Evolutionary conservation across 2,797 vertebrate genomes (phyloP), one percentile per base, ranked within the genome.

Genomic region (Lacerta bilineata): DNA sequence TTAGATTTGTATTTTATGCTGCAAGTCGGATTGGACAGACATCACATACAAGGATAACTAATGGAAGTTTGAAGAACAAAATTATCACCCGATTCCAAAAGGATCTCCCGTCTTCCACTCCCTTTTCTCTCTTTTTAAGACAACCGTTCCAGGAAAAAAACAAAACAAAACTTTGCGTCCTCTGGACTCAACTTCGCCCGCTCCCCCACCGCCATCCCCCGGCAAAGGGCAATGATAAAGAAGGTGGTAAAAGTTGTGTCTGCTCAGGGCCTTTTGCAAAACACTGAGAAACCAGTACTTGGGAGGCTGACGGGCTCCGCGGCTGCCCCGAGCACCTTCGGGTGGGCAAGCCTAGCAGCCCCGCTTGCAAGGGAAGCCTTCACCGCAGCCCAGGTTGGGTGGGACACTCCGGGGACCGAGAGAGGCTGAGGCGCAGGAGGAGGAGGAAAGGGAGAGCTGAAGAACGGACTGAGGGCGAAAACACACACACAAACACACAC

Each of bases 191-290:
- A 50, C 41, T 29, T 80, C 78, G 76, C 85, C 91, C 91, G 81
- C 90, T 89, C 92, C 61, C 91, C 90, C 89, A 9, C 87, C 18
- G 61, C 61, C 61, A 23, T 64, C 75, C 59, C 59, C 50, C 79
- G 83, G 83, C 5, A 80, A 86, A 91, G 66, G 36, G 87, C 90
- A 84, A 89, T 55, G 50, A 55, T 88, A 84, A 77, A 89, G 87
- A n/a, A 17, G 74, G 72, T 20, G 82, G 88, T 89, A 90, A 90
- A 91, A 90, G 8, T 79, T 85, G 83, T 83, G 92, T 91, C 88
- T n/a, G 41, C 84, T 55, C 88, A 17, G 90, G 41, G 71, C 55
- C 41, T 77, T 88, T n/a, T 81, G 43, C 50, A 20, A 41, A 0
- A 43, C 11, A 33, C 61, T 69, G 33, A 17, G 36, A 64, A 72